Evolutionary conservation across 2,113 vertebrate species (phyloP).

Genomic region (Oxyruncus cristatus): DNA sequence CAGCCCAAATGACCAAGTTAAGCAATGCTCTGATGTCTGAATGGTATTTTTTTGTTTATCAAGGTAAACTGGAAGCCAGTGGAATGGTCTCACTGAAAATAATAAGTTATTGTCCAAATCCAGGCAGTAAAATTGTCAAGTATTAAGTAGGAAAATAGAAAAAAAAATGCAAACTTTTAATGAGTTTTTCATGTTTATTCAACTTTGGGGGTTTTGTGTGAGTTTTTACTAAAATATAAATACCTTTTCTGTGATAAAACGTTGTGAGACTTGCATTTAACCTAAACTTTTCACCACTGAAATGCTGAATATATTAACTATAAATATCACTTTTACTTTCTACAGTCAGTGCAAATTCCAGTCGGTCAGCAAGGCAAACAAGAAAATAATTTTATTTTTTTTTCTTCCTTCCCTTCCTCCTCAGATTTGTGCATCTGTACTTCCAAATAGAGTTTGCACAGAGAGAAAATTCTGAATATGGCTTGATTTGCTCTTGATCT

Average conservation of each 20-base stretch:
- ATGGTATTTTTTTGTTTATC: not conserved
- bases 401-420: not conserved
- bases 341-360: not conserved
- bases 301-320: not conserved
- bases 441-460: not conserved
- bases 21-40: not conserved
- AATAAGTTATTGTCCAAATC: not conserved
- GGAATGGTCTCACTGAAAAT: not conserved
- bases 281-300: not conserved
- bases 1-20: not conserved
- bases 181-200: not conserved
- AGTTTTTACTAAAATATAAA: not conserved
- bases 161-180: not conserved
- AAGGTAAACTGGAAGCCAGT: not conserved
- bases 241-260: not conserved
- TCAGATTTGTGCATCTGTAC: constrained; percentile 39
- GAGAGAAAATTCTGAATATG: constrained; percentile 14
- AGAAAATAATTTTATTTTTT: not conserved
- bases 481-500: constrained; percentile 26
- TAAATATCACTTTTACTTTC: not conserved
- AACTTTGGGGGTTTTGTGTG: not conserved
- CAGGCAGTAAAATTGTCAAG: not conserved
- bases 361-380: not conserved
- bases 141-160: not conserved
- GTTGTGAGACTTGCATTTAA: not conserved